Conservation (phyloP, 2,888 invertebrate species). For the Drosophila aldrichi region DNA sequence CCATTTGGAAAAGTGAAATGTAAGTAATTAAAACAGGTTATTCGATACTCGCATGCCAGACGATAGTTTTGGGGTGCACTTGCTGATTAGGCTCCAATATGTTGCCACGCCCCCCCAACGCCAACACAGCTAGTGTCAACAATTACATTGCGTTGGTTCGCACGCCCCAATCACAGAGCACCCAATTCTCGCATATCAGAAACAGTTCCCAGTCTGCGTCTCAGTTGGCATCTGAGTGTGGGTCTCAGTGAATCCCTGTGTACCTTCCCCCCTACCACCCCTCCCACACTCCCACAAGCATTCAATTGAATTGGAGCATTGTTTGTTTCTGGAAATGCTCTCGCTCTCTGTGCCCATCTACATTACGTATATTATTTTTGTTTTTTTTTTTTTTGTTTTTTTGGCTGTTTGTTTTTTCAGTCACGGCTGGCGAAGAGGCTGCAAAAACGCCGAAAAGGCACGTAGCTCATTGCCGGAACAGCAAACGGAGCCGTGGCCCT, state of each 20-base stretch:
- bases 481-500: conserved; percentile 61
- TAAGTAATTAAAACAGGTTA: conserved; percentile 70
- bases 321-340: conserved; percentile 47
- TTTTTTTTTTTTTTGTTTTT: conserved; percentile 44
- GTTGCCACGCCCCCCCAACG: neutral
- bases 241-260: neutral
- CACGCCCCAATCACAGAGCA: conserved; percentile 23
- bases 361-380: conserved; percentile 60
- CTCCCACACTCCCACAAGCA: neutral
- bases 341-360: conserved; percentile 32
- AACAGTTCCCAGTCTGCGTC: neutral
- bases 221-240: neutral
- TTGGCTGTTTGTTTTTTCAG: conserved; percentile 60
- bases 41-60: conserved; percentile 48
- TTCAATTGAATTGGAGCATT: conserved; percentile 46
- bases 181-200: neutral
- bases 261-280: neutral
- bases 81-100: conserved; percentile 41
- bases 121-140: conserved; percentile 14
- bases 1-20: conserved; percentile 67
- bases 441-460: conserved; percentile 76
- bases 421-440: conserved; percentile 58
- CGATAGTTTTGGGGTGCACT: conserved; percentile 23
- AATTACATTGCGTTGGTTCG: conserved; percentile 29
- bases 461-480: conserved; percentile 70